Conservation (phyloP, 2,113 vertebrate genomes). For the Cyphomyrus plagiostoma region DNA sequence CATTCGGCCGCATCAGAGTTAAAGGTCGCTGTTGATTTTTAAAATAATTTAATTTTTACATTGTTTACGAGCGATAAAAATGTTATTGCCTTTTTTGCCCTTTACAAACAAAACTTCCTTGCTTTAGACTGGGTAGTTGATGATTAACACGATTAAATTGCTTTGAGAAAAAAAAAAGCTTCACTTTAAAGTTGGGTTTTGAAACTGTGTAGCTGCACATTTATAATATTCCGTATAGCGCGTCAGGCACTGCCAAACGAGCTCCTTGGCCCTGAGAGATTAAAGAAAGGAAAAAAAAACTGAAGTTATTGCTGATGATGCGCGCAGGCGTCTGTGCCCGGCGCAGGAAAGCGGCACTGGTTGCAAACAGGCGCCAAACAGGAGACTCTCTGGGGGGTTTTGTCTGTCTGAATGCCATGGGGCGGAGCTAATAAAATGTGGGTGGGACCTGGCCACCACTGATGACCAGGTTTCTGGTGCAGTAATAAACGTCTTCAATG, state of each 20-base stretch:
- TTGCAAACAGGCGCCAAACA: not conserved
- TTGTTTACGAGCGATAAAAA: not conserved
- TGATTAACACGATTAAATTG: conserved; percentile 3
- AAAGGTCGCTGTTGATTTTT: not conserved
- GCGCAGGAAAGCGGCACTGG: not conserved
- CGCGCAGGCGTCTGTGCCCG: not conserved
- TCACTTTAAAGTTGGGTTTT: conserved; percentile 14
- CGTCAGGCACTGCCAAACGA: not conserved
- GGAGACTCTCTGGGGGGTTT: not conserved
- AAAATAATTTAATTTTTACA: not conserved
- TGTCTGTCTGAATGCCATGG: not conserved
- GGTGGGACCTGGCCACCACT: not conserved
- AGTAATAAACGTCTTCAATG: conserved; percentile 10
- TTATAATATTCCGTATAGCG: not conserved
- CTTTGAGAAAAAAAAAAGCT: conserved; percentile 1
- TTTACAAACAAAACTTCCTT: not conserved
- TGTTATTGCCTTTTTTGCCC: not conserved
- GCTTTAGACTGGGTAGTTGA: not conserved
- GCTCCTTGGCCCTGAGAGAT: not conserved
- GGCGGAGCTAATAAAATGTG: conserved; percentile 11
- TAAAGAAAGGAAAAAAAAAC: not conserved
- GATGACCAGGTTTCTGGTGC: not conserved
- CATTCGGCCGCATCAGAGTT: not conserved
- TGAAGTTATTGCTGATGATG: not conserved
- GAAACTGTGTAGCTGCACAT: not conserved